Evolutionary conservation across 2,113 vertebrate species (phyloP).

Genomic region (Nymphicus hollandicus): DNA sequence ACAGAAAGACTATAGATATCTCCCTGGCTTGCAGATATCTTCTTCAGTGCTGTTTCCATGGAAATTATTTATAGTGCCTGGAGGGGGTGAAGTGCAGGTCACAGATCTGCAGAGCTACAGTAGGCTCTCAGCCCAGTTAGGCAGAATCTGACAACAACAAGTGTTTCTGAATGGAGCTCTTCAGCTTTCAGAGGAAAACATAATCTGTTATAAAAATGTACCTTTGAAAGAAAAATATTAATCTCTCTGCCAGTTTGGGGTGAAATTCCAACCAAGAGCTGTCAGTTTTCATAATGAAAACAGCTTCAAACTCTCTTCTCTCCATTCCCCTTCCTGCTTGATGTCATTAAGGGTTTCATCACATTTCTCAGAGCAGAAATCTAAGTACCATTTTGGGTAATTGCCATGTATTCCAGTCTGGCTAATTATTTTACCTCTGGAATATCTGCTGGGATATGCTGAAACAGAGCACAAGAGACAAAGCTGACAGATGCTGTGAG

Average conservation of each 20-base stretch:
- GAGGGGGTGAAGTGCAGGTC: slow-evolving; percentile 54
- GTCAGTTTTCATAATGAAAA: not conserved
- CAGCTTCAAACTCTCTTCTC: not conserved
- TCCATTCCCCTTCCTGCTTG: not conserved
- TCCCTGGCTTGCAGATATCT: slow-evolving; percentile 62
- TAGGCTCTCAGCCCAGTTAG: slow-evolving; percentile 46
- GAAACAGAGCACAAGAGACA: not conserved
- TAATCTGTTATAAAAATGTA: slow-evolving; percentile 36
- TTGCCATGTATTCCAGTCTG: not conserved
- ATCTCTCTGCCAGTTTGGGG: not conserved
- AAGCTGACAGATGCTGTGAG: not conserved
- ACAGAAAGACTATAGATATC: slow-evolving; percentile 52
- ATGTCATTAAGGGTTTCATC: not conserved
- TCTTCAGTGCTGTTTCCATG: slow-evolving; percentile 75
- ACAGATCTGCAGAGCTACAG: slow-evolving; percentile 37
- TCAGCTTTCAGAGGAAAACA: slow-evolving; percentile 5
- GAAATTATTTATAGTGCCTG: slow-evolving; percentile 75
- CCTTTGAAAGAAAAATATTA: slow-evolving; percentile 38
- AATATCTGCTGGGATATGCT: not conserved
- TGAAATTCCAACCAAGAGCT: slow-evolving; percentile 1
- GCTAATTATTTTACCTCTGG: not conserved
- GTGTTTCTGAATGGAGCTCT: slow-evolving; percentile 30
- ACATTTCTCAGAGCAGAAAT: not conserved
- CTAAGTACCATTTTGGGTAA: not conserved
- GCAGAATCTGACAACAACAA: slow-evolving; percentile 52